Base-by-base conservation (phyloP, 2,113 vertebrate genomes). In the Kryptolebias marmoratus region DNA sequence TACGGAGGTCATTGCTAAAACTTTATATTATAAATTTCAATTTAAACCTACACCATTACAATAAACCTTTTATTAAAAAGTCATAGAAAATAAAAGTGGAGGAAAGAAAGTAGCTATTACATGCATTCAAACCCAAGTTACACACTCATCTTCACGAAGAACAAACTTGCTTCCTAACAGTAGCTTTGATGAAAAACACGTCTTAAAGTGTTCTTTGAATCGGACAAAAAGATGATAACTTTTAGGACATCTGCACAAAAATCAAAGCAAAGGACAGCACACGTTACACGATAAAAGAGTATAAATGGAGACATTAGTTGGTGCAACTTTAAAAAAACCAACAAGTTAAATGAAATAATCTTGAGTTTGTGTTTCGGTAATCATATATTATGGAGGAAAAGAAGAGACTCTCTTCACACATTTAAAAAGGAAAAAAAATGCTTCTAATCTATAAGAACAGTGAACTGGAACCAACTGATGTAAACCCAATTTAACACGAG, bases 1-100 rank as follows among this genome's bases (percentile, higher is more conserved):
- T 22, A 22, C 22, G 22, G 22, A 22, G 22, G 22, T 22, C 22
- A 22, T 22, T 22, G 22, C 22, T 22, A 22, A 22, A 22, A 22
- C 22, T 22, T 22, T 22, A 22, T 22, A 22, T 22, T 22, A 22
- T 22, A 22, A 22, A 22, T 22, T 22, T 22, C 22, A 22, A 22
- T 22, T 22, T 22, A 22, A 22, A 22, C 22, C 22, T 22, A 22
- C 22, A 22, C 22, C 22, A 22, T 22, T 22, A 22, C 22, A 22
- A 22, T 22, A 22, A 36, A 42, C 10, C 5, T 42, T 89, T 90
- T 85, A 90, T 88, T 84, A 75, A 68, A 82, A 73, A 79, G 59
- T 32, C 67, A 31, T 75, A 76, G 65, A 36, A 54, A n/a, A 28
- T 53, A 22, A n/a, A 60, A 27, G 31, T 22, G 22, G 22, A 22